Conservation (phyloP, 2,888 invertebrate genomes). For the Koerneria pararmatus region DNA sequence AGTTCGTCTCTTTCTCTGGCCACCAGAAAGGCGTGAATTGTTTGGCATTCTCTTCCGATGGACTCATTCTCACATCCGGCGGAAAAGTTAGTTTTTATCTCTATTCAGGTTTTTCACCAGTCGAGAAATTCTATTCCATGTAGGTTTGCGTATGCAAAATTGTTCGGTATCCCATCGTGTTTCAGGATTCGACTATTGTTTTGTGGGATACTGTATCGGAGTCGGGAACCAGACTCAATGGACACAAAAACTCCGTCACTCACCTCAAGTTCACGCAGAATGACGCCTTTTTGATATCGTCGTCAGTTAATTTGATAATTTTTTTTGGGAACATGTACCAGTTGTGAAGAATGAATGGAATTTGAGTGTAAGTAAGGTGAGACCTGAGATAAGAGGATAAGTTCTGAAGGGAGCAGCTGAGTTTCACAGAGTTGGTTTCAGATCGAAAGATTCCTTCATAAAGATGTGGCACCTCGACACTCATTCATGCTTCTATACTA, state of each 20-base stretch:
- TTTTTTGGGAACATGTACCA: neutral
- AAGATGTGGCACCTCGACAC: constrained; percentile 96
- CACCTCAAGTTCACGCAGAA: constrained; percentile 64
- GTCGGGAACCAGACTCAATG: constrained; percentile 81
- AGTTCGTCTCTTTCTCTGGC: constrained; percentile 72
- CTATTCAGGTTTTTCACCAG: no score
- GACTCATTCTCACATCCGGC: constrained; percentile 82
- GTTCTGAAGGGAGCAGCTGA: neutral
- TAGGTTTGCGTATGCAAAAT: neutral
- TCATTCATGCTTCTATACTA: constrained; percentile 89
- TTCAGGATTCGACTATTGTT: constrained; percentile 82
- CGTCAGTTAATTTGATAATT: constrained; percentile 48
- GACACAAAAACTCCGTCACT: constrained; percentile 86
- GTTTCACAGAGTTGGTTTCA: constrained; percentile 26
- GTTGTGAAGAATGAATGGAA: neutral
- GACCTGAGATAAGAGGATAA: neutral
- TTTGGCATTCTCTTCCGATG: constrained; percentile 77
- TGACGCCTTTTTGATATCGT: constrained; percentile 62
- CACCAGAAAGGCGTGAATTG: constrained; percentile 80
- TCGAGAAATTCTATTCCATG: constrained; percentile 1
- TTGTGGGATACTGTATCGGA: constrained; percentile 91
- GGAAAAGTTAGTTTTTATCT: constrained; percentile 68
- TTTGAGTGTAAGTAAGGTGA: neutral
- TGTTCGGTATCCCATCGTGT: neutral
- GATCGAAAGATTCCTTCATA: constrained; percentile 85